Evolutionary conservation across 2,888 invertebrate genomes (phyloP), one percentile per base, ranked within the genome.

Genomic region (Dendrolimus houi): DNA sequence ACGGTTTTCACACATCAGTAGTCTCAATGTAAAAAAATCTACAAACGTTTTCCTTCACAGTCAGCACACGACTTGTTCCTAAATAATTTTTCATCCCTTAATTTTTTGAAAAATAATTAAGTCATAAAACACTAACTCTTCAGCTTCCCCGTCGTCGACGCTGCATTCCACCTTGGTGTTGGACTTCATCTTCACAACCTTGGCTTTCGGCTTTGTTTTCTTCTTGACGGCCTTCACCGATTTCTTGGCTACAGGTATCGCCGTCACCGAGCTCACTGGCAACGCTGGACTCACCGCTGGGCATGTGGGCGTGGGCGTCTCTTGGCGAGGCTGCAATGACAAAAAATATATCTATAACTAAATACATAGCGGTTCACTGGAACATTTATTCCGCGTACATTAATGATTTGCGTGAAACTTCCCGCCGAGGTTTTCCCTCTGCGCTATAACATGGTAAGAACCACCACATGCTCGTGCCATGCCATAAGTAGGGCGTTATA

Each of bases 221-320:
- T 84, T 83, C 72, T 85, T 86, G 59, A 68, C 67, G 8, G 67
- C 62, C 60, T 81, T 85, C 55, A 64, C 65, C 2, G 71, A 53
- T 63, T 84, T 85, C 68, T 86, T 85, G 42, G 67, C 59, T 0
- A 68, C 70, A 0, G 82, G 75, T 57, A 77, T 66, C 17, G 79
- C 77, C 52, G 87, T 85, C 55, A 81, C 85, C 1, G 87, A 83
- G 61, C 85, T 85, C 58, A 86, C 87, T 1, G 88, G 87, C 53
- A 86, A 65, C 53, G 84, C 82, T 1, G 87, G 88, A 55, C 86
- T 86, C 60, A 84, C 81, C 52, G 79, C 81, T 59, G 86, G 87
- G 59, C 85, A 81, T 7, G 86, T 76, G 52, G 86, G 84, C 56
- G 80, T 78, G 9, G 79, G 81, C 10, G 80, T 75, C 54, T 79